These are phyloP conservation scores for Drosophila parabipectinata DNA, from an alignment of 1,140 invertebrate species.

Conservation along the genomic window DNA sequence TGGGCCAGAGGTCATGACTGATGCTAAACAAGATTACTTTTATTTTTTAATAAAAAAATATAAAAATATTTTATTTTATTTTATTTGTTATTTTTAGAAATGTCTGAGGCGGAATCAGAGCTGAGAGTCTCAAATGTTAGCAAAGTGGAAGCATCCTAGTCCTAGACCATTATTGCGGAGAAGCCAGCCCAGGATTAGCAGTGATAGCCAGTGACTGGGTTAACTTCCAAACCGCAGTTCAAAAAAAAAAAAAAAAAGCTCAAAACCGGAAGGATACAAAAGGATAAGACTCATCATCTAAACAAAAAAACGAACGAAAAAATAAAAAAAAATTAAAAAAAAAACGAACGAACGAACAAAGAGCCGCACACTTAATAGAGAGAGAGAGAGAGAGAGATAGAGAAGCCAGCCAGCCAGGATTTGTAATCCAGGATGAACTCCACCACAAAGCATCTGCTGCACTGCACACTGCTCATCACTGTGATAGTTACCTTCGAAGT, in stretches of 20 bases:
- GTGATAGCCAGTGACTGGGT: slow-evolving; percentile 13
- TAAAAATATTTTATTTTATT: slow-evolving; percentile 4
- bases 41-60: too few species aligned
- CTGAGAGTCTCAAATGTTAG: slow-evolving; percentile 61
- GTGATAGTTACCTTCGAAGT: slow-evolving; percentile 92
- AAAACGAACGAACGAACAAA: slow-evolving; percentile 25
- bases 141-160: slow-evolving; percentile 41
- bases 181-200: slow-evolving; percentile 5
- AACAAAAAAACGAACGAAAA: slow-evolving; percentile 16
- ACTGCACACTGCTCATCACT: slow-evolving; percentile 90
- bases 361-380: not conserved
- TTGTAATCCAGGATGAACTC: slow-evolving; percentile 85
- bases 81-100: slow-evolving; percentile 42
- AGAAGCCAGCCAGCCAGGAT: not conserved
- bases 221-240: slow-evolving; percentile 29
- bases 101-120: slow-evolving; percentile 59
- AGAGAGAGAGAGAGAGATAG: not conserved
- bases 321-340: too few species aligned
- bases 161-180: slow-evolving; percentile 5
- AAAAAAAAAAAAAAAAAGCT: slow-evolving; percentile 20
- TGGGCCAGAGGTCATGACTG: slow-evolving; percentile 7
- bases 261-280: slow-evolving; percentile 1
- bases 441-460: slow-evolving; percentile 89
- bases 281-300: slow-evolving; percentile 9
- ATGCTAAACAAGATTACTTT: too few species aligned